Evolutionary conservation across 2,113 vertebrate species (phyloP).

Genomic region (Triplophysa tibetana): DNA sequence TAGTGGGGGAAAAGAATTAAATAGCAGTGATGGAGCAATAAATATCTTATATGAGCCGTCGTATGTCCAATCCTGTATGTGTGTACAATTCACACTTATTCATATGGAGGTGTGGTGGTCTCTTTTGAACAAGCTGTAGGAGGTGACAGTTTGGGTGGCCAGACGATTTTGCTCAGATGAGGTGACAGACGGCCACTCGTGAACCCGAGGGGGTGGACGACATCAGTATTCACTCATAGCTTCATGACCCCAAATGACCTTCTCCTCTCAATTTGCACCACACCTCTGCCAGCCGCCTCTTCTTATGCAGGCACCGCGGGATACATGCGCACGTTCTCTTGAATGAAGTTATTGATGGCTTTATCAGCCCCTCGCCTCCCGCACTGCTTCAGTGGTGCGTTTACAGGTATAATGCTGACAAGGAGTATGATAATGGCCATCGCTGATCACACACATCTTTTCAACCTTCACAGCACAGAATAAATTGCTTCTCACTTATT

Average conservation of each 20-base stretch:
- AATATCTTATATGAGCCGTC: constrained; percentile 59
- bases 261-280: constrained; percentile 28
- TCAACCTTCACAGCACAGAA: constrained; percentile 76
- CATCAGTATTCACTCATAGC: constrained; percentile 55
- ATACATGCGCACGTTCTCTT: constrained; percentile 63
- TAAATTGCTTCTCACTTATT: constrained; percentile 79
- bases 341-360: constrained; percentile 82
- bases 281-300: constrained; percentile 9
- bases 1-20: constrained; percentile 56
- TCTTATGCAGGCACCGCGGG: constrained; percentile 54
- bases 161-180: constrained; percentile 45
- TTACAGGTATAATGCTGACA: constrained; percentile 82
- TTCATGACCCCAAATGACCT: constrained; percentile 50
- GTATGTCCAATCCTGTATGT: constrained; percentile 46
- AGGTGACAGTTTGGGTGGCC: constrained; percentile 46
- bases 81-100: constrained; percentile 15
- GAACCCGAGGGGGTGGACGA: constrained; percentile 8
- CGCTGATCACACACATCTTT: constrained; percentile 79
- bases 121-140: constrained; percentile 2
- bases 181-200: constrained; percentile 36
- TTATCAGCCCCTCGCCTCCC: constrained; percentile 77
- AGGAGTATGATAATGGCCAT: constrained; percentile 85
- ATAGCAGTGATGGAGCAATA: constrained; percentile 57
- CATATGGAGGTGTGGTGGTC: constrained; percentile 15
- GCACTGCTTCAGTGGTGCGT: constrained; percentile 77